Evolutionary conservation across 2,113 vertebrate genomes (phyloP).

Genomic region (Poicephalus gulielmi): DNA sequence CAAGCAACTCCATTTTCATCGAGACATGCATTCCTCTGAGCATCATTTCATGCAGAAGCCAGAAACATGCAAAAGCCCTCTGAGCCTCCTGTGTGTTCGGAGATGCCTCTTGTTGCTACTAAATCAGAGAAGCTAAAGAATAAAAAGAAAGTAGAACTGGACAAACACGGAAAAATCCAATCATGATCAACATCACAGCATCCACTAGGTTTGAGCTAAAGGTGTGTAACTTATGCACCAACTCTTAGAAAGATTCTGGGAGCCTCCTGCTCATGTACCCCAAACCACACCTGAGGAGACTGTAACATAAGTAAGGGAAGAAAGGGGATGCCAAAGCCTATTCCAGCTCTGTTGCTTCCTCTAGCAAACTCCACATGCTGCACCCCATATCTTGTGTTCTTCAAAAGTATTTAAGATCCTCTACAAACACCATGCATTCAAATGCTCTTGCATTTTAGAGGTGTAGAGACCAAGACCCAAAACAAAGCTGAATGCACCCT

Average conservation of each 20-base stretch:
- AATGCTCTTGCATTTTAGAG: not conserved
- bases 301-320: not conserved
- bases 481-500: not conserved
- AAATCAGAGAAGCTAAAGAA: not conserved
- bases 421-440: not conserved
- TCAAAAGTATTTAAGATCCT: not conserved
- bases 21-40: not conserved
- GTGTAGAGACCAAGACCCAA: not conserved
- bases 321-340: not conserved
- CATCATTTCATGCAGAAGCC: not conserved
- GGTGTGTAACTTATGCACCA: not conserved
- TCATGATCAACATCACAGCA: not conserved
- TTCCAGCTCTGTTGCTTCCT: not conserved
- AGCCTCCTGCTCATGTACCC: not conserved
- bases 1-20: not conserved
- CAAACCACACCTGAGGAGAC: not conserved
- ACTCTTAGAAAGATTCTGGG: not conserved
- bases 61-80: not conserved
- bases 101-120: not conserved
- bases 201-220: not conserved
- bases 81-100: not conserved
- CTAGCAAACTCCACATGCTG: not conserved
- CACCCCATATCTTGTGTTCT: not conserved
- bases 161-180: not conserved
- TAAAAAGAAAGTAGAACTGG: not conserved